Conservation (phyloP, 2,113 vertebrate genomes). For the Eleginops maclovinus region DNA sequence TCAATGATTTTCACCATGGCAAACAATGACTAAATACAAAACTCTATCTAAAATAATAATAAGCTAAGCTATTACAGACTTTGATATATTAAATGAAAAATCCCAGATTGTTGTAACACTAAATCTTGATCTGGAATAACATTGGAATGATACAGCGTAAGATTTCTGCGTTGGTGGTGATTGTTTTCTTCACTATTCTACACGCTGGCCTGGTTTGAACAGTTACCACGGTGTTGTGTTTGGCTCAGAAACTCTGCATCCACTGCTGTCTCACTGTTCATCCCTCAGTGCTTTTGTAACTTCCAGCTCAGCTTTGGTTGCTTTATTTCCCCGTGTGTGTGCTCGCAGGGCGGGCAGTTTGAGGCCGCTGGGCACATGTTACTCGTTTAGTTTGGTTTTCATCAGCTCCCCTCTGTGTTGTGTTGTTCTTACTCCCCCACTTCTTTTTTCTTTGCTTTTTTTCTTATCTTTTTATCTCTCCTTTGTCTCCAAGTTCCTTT, state of each 20-base stretch:
- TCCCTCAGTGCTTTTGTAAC: slow-evolving; percentile 50
- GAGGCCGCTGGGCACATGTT: slow-evolving; percentile 72
- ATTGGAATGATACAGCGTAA: neutral
- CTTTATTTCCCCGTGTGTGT: slow-evolving; percentile 45
- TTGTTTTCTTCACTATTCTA: slow-evolving; percentile 5
- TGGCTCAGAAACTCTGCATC: slow-evolving; percentile 26
- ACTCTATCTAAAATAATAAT: too few relatives aligned
- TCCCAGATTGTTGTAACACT: neutral
- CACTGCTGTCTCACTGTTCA: slow-evolving; percentile 33
- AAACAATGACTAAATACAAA: neutral
- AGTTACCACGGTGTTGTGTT: slow-evolving; percentile 32
- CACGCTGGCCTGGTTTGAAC: neutral
- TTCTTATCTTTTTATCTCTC: slow-evolving; percentile 67
- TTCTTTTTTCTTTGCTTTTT: slow-evolving; percentile 53
- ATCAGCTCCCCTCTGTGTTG: slow-evolving; percentile 70
- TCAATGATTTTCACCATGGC: neutral
- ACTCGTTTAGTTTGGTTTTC: slow-evolving; percentile 77
- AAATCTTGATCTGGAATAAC: neutral
- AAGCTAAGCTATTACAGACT: neutral
- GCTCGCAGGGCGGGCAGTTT: slow-evolving; percentile 46
- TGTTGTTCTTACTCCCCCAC: slow-evolving; percentile 69
- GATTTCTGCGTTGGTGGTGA: slow-evolving; percentile 2
- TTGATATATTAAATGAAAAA: too few relatives aligned
- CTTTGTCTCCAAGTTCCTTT: slow-evolving; percentile 55
- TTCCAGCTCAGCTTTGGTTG: slow-evolving; percentile 52